Evolutionary conservation across 2,113 vertebrate species (phyloP).

Genomic region (Crotalus tigris): DNA sequence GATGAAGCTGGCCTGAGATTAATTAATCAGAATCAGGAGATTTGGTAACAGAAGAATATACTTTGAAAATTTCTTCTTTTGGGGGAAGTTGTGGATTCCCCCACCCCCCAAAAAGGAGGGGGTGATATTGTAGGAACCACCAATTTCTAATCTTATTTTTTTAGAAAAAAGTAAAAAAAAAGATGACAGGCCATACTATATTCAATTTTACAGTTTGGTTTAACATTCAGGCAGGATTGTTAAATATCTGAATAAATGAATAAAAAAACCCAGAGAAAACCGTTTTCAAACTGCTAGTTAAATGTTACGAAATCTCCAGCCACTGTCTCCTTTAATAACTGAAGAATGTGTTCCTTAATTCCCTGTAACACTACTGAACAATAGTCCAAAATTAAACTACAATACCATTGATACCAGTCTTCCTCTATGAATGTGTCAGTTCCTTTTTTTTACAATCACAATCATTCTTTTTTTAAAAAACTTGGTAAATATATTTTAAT

Average conservation of each 20-base stretch:
- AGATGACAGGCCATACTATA: neutral
- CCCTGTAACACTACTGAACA: rapidly evolving
- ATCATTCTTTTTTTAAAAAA: neutral
- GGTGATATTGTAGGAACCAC: neutral
- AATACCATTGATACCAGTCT: neutral
- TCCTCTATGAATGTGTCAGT: neutral
- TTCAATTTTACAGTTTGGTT: neutral
- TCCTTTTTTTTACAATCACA: neutral
- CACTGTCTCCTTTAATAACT: neutral
- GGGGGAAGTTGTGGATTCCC: neutral
- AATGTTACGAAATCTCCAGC: rapidly evolving
- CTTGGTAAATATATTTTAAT: neutral
- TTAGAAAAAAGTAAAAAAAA: neutral
- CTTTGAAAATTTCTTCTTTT: neutral
- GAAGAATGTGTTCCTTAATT: neutral
- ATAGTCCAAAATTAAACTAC: neutral
- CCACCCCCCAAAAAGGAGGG: neutral
- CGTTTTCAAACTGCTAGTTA: neutral
- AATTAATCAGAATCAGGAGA: neutral
- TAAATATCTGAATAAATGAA: neutral
- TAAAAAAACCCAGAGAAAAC: neutral
- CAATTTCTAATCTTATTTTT: neutral
- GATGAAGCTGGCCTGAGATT: neutral
- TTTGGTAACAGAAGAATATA: neutral
- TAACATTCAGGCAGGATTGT: neutral